These are phyloP conservation scores for Cyrtonyx montezumae DNA, from an alignment of 2,113 vertebrate genomes.

Conservation along the genomic window DNA sequence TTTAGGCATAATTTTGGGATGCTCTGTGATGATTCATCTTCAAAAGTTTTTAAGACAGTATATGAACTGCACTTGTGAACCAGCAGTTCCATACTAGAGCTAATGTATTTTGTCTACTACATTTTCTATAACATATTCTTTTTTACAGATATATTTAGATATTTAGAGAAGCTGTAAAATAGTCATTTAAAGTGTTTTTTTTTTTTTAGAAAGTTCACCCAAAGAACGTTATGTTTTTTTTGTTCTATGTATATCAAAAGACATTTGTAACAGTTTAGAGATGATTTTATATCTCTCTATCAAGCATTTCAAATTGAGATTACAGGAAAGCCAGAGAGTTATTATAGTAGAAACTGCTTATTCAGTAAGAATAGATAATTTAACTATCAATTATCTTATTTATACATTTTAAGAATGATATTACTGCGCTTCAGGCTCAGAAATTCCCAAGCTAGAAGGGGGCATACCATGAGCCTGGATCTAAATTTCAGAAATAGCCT, in stretches of 20 bases:
- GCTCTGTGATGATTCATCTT: neutral
- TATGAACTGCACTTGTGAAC: neutral
- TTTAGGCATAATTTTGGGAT: neutral
- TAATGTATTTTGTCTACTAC: neutral
- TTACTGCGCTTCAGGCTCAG: neutral
- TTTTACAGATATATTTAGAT: neutral
- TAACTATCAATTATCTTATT: neutral
- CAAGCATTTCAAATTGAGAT: neutral
- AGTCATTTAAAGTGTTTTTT: neutral
- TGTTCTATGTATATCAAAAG: neutral
- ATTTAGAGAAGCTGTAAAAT: neutral
- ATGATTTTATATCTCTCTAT: neutral
- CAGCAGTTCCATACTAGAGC: neutral
- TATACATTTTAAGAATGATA: neutral
- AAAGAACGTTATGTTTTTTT: neutral
- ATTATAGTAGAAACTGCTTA: neutral
- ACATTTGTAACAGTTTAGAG: neutral
- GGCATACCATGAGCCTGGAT: neutral
- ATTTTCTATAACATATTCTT: neutral
- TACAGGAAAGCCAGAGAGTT: neutral
- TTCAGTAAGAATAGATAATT: neutral
- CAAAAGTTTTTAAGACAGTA: neutral
- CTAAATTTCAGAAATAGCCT: neutral
- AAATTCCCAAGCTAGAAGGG: neutral
- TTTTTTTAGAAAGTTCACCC: neutral